Conservation (phyloP, 2,113 vertebrate genomes). For the Microtus ochrogaster region DNA sequence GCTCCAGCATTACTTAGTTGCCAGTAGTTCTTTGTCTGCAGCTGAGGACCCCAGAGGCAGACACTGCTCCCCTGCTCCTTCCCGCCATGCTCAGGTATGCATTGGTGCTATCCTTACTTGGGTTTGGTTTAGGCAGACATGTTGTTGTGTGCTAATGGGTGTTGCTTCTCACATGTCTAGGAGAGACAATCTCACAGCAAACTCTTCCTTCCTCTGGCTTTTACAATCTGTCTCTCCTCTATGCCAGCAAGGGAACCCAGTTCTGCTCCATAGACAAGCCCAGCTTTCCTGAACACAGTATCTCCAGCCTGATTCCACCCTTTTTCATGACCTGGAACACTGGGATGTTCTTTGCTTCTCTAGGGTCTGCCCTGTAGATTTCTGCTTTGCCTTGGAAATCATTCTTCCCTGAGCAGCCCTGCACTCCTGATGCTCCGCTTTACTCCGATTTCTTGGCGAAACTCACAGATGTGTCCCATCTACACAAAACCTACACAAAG, state of each 20-base stretch:
- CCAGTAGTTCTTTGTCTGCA: neutral
- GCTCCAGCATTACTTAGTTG: neutral
- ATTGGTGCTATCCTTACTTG: too few relatives aligned
- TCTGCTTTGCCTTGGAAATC: neutral
- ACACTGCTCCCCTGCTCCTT: too few relatives aligned
- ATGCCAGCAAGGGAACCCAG: neutral
- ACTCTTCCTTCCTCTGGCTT: neutral
- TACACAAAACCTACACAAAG: too few relatives aligned
- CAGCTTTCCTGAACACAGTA: neutral
- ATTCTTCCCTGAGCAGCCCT: too few relatives aligned
- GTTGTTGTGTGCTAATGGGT: neutral
- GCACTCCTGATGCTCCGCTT: rapidly evolving
- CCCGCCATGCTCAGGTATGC: neutral
- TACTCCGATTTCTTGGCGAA: neutral
- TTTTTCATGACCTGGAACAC: too few relatives aligned
- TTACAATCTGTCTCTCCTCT: neutral
- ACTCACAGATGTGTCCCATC: rapidly evolving
- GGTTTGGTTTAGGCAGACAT: neutral
- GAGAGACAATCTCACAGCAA: neutral
- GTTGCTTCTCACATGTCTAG: neutral
- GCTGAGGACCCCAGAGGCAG: neutral
- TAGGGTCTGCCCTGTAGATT: neutral
- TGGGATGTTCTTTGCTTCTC: neutral
- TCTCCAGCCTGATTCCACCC: rapidly evolving
- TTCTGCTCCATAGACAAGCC: neutral